Conservation (phyloP, 1,140 invertebrate species). For the Brachionus asplanchnoidis region DNA sequence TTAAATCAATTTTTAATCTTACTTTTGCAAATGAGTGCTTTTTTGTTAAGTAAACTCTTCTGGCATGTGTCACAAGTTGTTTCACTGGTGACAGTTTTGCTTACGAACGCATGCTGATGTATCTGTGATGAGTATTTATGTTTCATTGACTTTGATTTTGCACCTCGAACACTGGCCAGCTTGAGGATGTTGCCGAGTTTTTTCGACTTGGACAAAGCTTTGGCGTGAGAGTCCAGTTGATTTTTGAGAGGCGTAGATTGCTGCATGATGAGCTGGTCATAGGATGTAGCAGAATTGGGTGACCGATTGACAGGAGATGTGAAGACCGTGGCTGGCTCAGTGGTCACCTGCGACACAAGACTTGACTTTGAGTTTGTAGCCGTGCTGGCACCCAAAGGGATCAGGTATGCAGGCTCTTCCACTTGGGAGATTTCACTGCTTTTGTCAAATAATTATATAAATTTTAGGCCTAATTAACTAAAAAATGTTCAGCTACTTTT, state of each 20-base stretch:
- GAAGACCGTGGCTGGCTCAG: neutral
- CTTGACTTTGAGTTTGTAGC: constrained; percentile 9
- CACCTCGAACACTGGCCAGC: constrained; percentile 19
- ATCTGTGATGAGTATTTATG: constrained; percentile 24
- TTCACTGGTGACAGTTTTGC: neutral
- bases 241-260: constrained; percentile 32
- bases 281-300: neutral
- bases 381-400: neutral
- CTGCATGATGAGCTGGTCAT: neutral
- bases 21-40: constrained; percentile 25
- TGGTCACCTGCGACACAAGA: neutral
- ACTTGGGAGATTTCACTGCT: neutral
- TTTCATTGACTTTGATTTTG: constrained; percentile 35
- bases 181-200: constrained; percentile 38
- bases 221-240: neutral
- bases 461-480: neutral
- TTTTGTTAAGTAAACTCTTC: constrained; percentile 11
- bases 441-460: neutral
- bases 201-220: constrained; percentile 31
- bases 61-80: constrained; percentile 16
- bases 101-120: constrained; percentile 26
- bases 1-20: neutral
- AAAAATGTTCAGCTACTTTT: neutral
- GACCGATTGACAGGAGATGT: neutral
- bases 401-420: neutral